phyloP scores from a whole-genome alignment of 2,797 vertebrate species.

The Myioborus melanocephalus region DNA sequence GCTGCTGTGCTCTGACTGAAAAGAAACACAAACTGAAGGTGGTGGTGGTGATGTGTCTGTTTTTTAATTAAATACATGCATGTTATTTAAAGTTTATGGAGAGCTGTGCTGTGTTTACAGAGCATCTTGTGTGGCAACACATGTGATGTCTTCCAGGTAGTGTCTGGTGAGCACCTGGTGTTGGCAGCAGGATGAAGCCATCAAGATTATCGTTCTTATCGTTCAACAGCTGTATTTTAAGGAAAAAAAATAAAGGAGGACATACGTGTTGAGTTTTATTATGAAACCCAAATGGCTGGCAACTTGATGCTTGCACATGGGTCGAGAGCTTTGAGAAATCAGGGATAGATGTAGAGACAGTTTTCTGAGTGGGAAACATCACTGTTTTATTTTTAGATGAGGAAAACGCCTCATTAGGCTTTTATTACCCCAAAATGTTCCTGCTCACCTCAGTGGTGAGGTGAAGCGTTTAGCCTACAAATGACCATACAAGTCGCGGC shows the following conservation, averaged over 20 bases:
- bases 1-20: fast-evolving
- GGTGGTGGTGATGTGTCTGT: not conserved
- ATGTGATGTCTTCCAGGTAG: fast-evolving
- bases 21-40: not conserved
- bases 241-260: no score
- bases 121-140: not conserved
- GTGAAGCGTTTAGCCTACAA: fast-evolving
- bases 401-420: not conserved
- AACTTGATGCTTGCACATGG: fast-evolving
- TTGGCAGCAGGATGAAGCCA: not conserved
- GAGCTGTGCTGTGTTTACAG: not conserved
- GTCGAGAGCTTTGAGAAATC: not conserved
- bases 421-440: no score
- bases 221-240: not conserved
- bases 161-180: fast-evolving
- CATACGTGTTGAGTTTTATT: fast-evolving
- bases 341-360: fast-evolving
- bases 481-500: fast-evolving
- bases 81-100: not conserved
- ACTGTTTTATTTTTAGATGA: fast-evolving
- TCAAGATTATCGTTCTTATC: fast-evolving
- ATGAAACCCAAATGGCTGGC: fast-evolving
- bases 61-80: not conserved
- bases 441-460: fast-evolving
- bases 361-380: not conserved